A percentile compares a stretch with the other conserved stretches of the same genome.
Conservation (phyloP, 2,888 invertebrate genomes). For the Acanthoscelides obtectus region DNA sequence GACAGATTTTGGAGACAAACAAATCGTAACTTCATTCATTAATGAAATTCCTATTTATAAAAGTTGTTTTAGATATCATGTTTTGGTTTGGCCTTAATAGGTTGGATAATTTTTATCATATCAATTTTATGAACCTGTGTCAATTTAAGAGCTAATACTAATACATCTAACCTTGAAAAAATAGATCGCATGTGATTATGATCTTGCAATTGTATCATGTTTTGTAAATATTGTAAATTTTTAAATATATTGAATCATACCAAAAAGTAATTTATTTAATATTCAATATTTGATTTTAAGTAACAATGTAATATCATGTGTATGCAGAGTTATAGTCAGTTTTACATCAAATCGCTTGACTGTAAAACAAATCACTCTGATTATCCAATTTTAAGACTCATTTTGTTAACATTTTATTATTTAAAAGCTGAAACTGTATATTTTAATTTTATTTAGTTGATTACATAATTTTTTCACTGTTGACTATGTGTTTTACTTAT, state of each 20-base stretch:
- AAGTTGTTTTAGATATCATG: too few relatives aligned
- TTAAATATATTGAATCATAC: slow-evolving; percentile 33
- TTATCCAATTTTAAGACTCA: slow-evolving; percentile 3
- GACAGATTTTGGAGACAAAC: too few relatives aligned
- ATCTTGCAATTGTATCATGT: slow-evolving; percentile 11
- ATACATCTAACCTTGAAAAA: too few relatives aligned
- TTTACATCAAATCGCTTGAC: neutral
- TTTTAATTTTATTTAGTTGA: slow-evolving; percentile 22
- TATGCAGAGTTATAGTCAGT: neutral
- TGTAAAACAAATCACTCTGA: neutral
- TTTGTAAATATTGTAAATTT: slow-evolving; percentile 37
- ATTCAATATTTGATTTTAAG: neutral
- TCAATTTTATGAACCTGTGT: too few relatives aligned
- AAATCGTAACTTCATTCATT: too few relatives aligned
- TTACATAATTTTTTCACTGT: slow-evolving; percentile 24
- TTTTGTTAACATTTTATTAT: slow-evolving; percentile 21
- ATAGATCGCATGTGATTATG: slow-evolving; percentile 22
- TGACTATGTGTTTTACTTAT: slow-evolving; percentile 7
- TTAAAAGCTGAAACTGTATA: slow-evolving; percentile 11
- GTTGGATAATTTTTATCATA: too few relatives aligned
- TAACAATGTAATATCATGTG: neutral
- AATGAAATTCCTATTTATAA: too few relatives aligned
- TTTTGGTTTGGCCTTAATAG: too few relatives aligned
- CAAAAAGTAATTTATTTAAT: slow-evolving; percentile 32
- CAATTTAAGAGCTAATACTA: too few relatives aligned